phyloP scores from a whole-genome alignment of 2,888 invertebrate genomes.

The Pegoplata infirma region DNA sequence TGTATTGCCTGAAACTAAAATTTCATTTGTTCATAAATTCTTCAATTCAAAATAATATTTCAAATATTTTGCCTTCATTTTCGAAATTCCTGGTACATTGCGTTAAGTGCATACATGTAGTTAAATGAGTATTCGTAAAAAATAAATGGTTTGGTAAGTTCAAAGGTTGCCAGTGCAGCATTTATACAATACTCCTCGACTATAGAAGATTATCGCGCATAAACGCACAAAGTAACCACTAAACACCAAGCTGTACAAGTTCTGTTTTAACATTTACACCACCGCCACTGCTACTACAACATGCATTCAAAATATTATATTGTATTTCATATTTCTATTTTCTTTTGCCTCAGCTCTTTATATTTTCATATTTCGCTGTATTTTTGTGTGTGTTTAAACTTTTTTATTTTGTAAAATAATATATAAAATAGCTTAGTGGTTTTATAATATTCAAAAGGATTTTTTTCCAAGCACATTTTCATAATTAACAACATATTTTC shows the following conservation, averaged over 20 bases:
- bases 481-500: slow-evolving; percentile 49
- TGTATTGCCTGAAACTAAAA: too few species aligned
- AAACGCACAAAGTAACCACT: slow-evolving; percentile 56
- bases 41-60: too few species aligned
- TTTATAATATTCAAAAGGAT: slow-evolving; percentile 47
- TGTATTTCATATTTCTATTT: not conserved
- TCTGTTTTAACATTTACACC: not conserved
- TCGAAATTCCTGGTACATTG: too few species aligned
- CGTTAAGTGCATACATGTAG: too few species aligned
- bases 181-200: not conserved
- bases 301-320: slow-evolving; percentile 1
- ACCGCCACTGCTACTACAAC: not conserved
- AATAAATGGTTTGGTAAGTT: not conserved
- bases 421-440: slow-evolving; percentile 43
- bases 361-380: not conserved
- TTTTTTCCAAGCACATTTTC: slow-evolving; percentile 42
- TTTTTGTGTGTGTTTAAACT: too few species aligned
- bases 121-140: too few species aligned
- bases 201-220: slow-evolving; percentile 40
- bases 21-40: too few species aligned
- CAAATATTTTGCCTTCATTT: too few species aligned
- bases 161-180: not conserved
- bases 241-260: slow-evolving; percentile 36
- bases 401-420: slow-evolving; percentile 14
- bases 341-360: not conserved